Evolutionary conservation across 1,140 invertebrate genomes (phyloP).

Genomic region (Helicorthomorpha holstii): DNA sequence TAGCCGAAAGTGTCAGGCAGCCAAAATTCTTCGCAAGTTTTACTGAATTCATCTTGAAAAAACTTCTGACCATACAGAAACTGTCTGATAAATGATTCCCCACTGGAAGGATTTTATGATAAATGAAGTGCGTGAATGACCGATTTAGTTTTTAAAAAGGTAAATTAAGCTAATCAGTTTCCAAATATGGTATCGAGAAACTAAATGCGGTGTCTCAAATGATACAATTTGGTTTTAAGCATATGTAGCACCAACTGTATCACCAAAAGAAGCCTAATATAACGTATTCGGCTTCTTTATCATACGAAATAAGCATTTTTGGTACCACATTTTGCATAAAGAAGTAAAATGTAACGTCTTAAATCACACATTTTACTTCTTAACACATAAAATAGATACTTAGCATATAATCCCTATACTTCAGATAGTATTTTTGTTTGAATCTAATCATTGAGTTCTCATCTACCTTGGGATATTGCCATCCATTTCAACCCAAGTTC

Average conservation of each 20-base stretch:
- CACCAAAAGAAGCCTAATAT: not conserved
- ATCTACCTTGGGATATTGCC: conserved; percentile 28
- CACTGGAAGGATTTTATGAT: conserved; percentile 19
- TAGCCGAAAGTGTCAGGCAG: conserved; percentile 40
- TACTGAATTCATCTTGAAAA: conserved; percentile 33
- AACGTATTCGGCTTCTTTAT: too few relatives aligned
- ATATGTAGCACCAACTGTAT: not conserved
- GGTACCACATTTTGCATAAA: too few relatives aligned
- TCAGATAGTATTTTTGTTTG: too few relatives aligned
- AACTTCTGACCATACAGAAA: conserved; percentile 36
- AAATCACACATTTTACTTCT: too few relatives aligned
- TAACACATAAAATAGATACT: too few relatives aligned
- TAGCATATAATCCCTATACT: not conserved
- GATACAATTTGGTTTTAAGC: too few relatives aligned
- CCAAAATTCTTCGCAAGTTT: conserved; percentile 32
- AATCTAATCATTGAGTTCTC: too few relatives aligned
- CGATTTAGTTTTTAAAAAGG: not conserved
- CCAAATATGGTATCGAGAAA: too few relatives aligned
- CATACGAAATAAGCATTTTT: too few relatives aligned
- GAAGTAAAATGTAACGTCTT: too few relatives aligned
- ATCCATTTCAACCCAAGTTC: conserved; percentile 40
- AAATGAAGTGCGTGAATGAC: not conserved
- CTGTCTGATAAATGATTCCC: conserved; percentile 36
- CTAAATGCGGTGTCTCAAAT: too few relatives aligned
- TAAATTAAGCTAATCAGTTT: too few relatives aligned